These are phyloP conservation scores for Saimiri boliviensis DNA, from an alignment of 2,113 vertebrate genomes.

Conservation along the genomic window DNA sequence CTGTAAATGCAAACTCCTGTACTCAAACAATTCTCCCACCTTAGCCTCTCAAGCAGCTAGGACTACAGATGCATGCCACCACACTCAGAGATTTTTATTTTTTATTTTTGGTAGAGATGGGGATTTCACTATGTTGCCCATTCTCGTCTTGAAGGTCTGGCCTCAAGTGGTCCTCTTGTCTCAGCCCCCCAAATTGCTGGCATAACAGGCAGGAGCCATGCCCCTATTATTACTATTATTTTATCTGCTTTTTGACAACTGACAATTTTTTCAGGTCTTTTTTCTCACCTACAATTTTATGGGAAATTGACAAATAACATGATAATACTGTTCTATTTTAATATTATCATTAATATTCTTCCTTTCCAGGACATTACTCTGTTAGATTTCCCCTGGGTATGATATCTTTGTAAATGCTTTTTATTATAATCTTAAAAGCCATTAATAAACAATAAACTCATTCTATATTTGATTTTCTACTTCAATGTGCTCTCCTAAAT, in stretches of 20 bases:
- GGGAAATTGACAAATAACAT: conserved; percentile 10
- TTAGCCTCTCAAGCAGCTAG: no score
- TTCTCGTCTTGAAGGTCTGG: no score
- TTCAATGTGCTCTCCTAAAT: neutral
- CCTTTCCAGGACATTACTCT: neutral
- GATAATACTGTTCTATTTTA: neutral
- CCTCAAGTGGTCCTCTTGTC: no score
- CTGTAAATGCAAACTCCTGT: no score
- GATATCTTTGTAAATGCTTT: conserved; percentile 23
- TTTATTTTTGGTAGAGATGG: no score
- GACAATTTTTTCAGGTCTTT: neutral
- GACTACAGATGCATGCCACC: no score
- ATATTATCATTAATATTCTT: conserved; percentile 31
- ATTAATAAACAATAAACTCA: conserved; percentile 39
- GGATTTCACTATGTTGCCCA: no score
- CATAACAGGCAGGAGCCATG: no score
- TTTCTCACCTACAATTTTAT: conserved; percentile 24
- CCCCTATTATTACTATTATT: neutral
- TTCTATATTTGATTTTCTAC: conserved; percentile 26
- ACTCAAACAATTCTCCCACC: no score
- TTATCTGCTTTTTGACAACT: conserved; percentile 24
- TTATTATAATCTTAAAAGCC: conserved; percentile 21
- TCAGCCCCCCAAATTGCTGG: no score
- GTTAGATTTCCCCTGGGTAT: neutral
- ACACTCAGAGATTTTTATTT: no score